These are phyloP conservation scores for Malacoraja senta DNA, from an alignment of 2,797 vertebrate genomes.

Conservation along the genomic window DNA sequence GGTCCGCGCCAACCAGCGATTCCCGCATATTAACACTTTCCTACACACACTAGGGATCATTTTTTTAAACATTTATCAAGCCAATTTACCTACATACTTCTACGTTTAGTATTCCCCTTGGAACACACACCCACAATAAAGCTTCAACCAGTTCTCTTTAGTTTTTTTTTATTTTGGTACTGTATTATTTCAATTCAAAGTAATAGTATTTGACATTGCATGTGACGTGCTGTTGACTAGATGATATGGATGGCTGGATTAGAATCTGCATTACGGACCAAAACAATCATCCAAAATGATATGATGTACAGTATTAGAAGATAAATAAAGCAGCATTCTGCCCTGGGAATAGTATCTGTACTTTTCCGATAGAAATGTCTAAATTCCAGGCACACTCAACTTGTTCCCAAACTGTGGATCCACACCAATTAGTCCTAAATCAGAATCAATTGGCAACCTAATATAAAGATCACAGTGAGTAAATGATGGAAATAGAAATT, in stretches of 20 bases:
- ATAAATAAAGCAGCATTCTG: not conserved
- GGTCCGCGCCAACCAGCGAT: no score
- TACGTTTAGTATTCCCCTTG: not conserved
- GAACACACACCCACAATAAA: not conserved
- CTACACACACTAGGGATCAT: no score
- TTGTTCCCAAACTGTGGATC: not conserved
- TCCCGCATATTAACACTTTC: no score
- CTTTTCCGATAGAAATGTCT: not conserved
- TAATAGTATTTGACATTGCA: not conserved
- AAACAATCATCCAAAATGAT: not conserved
- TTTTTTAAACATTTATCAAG: no score
- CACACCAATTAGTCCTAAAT: not conserved
- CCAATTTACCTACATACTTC: not conserved
- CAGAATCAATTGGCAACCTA: not conserved
- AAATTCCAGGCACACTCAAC: not conserved
- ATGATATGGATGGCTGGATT: not conserved
- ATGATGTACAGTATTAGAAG: not conserved
- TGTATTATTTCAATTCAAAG: not conserved
- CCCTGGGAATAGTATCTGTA: not conserved
- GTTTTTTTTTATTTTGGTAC: not conserved
- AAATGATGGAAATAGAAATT: not conserved
- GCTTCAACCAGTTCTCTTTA: not conserved
- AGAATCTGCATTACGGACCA: not conserved
- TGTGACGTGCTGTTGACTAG: not conserved
- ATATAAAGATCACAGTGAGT: not conserved